A percentile compares a stretch with the other conserved stretches of the same genome.
Evolutionary conservation across 2,888 invertebrate genomes (phyloP).

Genomic region (Hydrotaea cyrtoneurina): DNA sequence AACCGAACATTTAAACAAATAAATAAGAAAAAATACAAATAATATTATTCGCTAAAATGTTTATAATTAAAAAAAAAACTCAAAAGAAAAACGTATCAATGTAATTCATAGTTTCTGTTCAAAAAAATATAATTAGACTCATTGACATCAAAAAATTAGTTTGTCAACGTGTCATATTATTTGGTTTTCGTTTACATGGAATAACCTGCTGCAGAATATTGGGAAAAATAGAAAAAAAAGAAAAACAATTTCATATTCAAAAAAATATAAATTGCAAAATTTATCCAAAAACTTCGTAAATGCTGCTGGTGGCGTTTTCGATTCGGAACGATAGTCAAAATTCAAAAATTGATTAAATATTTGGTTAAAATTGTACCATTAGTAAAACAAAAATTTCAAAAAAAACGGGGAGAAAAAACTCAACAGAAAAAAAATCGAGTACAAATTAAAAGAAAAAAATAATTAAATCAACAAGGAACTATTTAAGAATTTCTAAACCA

Average conservation of each 20-base stretch:
- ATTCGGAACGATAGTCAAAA: constrained; percentile 58
- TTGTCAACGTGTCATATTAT: constrained; percentile 67
- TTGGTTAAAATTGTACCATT: constrained; percentile 43
- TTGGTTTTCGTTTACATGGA: constrained; percentile 35
- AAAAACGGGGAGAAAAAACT: constrained; percentile 5
- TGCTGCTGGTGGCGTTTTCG: constrained; percentile 53
- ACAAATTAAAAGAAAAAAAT: constrained; percentile 30
- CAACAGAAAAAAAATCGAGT: background rate
- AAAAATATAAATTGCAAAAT: constrained; percentile 42
- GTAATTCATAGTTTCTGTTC: constrained; percentile 36
- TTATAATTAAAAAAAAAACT: too few species aligned
- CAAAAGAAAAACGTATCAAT: too few species aligned
- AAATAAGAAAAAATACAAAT: too few species aligned
- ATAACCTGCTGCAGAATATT: constrained; percentile 59
- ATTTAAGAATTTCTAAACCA: background rate
- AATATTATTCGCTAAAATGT: too few species aligned
- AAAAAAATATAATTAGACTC: constrained; percentile 40
- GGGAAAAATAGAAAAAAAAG: constrained; percentile 41
- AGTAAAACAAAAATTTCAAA: constrained; percentile 17
- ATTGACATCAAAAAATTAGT: constrained; percentile 73
- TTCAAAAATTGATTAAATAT: constrained; percentile 57
- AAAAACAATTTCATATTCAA: constrained; percentile 52
- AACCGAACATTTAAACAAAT: too few species aligned
- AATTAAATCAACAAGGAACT: background rate
- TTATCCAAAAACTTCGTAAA: constrained; percentile 58